Evolutionary conservation across 23 tunicate genomes (phyloP).

Genomic region (Trididemnum miniatum): DNA sequence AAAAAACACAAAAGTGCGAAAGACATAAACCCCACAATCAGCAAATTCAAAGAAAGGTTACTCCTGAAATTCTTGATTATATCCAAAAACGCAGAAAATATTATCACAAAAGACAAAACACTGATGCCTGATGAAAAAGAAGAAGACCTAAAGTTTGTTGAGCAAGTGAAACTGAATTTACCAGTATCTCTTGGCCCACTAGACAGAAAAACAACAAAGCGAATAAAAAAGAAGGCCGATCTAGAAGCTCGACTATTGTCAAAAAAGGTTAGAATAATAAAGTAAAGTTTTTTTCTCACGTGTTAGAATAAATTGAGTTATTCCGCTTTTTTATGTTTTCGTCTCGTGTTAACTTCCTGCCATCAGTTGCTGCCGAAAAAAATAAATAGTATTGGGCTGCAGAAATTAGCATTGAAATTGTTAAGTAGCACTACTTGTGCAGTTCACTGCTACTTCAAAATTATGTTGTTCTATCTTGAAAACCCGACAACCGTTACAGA

Average conservation of each 20-base stretch:
- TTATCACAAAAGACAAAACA: not conserved
- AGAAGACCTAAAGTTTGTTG: not conserved
- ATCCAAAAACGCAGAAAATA: not conserved
- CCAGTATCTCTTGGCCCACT: conserved; percentile 8
- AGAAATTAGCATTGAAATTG: not conserved
- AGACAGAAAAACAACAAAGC: conserved; percentile 2
- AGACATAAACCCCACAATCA: not conserved
- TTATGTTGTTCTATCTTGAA: not conserved
- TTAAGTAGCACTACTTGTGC: not conserved
- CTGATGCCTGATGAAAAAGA: conserved; percentile 1
- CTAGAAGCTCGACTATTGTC: conserved; percentile 3
- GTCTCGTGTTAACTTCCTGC: not conserved
- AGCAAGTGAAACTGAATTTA: not conserved
- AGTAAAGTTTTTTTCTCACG: not conserved
- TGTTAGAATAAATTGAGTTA: not conserved
- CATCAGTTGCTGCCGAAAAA: conserved; percentile 4
- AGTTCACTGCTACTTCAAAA: not conserved
- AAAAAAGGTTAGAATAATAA: not conserved
- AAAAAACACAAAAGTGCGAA: not conserved
- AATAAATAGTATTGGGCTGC: not conserved
- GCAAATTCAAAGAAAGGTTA: not conserved
- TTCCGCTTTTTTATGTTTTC: not conserved
- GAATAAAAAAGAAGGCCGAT: not conserved
- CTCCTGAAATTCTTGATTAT: not conserved
- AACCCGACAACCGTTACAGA: not conserved